Conservation (phyloP, 37 sponge, comb jelly and placozoan genomes). For the Tethya wilhelma region DNA sequence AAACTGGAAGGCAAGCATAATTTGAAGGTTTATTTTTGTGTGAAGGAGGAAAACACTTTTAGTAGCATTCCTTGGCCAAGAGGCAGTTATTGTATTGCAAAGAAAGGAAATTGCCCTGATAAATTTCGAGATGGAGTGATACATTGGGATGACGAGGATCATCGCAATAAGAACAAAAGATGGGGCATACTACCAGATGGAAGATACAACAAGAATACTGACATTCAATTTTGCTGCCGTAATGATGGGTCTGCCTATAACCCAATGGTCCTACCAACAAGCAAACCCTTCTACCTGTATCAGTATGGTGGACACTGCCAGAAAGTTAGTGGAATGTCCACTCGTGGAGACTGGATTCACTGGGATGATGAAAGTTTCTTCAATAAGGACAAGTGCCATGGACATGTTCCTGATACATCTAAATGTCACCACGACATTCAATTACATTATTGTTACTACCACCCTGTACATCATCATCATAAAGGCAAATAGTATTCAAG, state of each 20-base stretch:
- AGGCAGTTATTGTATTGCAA: slow-evolving; percentile 38
- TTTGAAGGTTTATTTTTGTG: neutral
- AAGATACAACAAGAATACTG: slow-evolving; percentile 14
- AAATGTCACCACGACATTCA: neutral
- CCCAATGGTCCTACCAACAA: slow-evolving; percentile 24
- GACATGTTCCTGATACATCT: neutral
- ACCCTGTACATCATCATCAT: no score
- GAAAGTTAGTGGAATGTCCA: slow-evolving; percentile 20
- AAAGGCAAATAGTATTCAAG: no score
- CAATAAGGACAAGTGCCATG: neutral
- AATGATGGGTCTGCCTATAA: slow-evolving; percentile 6
- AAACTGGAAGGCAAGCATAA: neutral
- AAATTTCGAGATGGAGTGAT: slow-evolving; percentile 7
- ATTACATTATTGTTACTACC: slow-evolving; percentile 45
- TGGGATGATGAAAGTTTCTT: slow-evolving; percentile 38
- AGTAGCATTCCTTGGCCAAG: slow-evolving; percentile 15
- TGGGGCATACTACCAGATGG: slow-evolving; percentile 45
- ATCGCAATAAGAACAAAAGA: neutral
- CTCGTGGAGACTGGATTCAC: neutral
- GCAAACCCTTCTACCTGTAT: slow-evolving; percentile 24
- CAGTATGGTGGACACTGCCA: slow-evolving; percentile 16
- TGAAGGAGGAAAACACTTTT: neutral
- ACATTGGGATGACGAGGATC: slow-evolving; percentile 44
- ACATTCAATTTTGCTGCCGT: slow-evolving; percentile 30
- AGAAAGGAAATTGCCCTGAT: slow-evolving; percentile 27